Evolutionary conservation across 2,113 vertebrate genomes (phyloP).

Genomic region (Rhodinocichla rosea): DNA sequence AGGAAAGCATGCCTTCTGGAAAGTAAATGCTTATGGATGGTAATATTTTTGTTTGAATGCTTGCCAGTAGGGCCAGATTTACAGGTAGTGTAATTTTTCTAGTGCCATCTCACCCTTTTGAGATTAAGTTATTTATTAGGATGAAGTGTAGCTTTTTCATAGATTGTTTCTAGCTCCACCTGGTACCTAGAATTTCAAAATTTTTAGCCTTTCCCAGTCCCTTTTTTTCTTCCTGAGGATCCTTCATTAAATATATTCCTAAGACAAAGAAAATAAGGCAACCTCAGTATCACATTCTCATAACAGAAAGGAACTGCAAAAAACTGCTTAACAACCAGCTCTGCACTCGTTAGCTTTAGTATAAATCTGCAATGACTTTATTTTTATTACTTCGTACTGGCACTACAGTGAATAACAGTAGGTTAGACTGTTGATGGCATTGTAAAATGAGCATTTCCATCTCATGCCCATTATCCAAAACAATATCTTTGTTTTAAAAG

Average conservation of each 20-base stretch:
- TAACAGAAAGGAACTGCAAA: neutral
- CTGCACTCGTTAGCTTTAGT: neutral
- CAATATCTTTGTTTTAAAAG: neutral
- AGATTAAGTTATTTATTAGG: slow-evolving; percentile 9
- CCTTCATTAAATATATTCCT: neutral
- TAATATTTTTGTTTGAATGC: slow-evolving; percentile 23
- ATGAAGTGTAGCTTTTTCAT: neutral
- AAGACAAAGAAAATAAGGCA: neutral
- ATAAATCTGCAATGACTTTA: neutral
- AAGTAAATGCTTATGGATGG: neutral
- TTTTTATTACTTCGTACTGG: neutral
- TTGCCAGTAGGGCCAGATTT: slow-evolving; percentile 4
- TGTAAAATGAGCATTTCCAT: neutral
- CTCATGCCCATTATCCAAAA: neutral
- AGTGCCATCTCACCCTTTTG: neutral
- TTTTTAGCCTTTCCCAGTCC: neutral
- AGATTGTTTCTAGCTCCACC: neutral
- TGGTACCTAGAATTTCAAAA: neutral
- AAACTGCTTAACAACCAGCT: neutral
- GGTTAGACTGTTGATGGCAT: neutral
- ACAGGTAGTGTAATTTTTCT: neutral
- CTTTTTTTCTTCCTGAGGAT: neutral
- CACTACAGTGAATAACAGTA: neutral
- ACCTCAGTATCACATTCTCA: neutral
- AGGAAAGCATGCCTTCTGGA: neutral